Evolutionary conservation across 2,113 vertebrate species (phyloP), one percentile per base, ranked within the genome.

Genomic region (Camelus bactrianus): DNA sequence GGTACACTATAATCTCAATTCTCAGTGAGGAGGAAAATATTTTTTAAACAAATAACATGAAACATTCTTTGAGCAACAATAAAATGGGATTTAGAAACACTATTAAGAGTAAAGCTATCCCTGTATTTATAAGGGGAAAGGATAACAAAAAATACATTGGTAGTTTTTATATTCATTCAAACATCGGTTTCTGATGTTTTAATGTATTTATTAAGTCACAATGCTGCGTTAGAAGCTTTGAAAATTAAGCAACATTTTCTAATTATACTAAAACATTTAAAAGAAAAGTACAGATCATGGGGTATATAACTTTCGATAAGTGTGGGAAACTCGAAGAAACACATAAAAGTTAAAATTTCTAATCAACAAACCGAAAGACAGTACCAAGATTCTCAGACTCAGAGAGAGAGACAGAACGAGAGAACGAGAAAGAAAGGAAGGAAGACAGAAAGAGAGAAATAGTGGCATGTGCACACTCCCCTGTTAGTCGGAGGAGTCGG

Each of bases 201-300:
- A 35, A 58, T 67, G 58, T 56, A 10, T 70, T 65, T 86, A 77
- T 69, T 50, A 88, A 65, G 16, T 87, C 28, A 96, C 73, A 67
- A 79, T 62, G 75, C 48, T 60, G 91, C 82, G 89, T 93, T 60
- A 42, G 73, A 93, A 89, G 48, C 72, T 92, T 95, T 92, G 67
- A 77, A 73, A 95, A 82, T 73, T 76, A 85, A 97, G 77, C 88
- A 85, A 77, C 52, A 85, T 67, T 93, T 65, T 89, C 58, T 65
- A 96, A 80, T 65, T 32, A 85, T 28, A 58, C 48, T 64, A 48
- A 93, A 80, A 69, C 75, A 75, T 54, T 85, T 91, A 38, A 70
- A 70, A 76, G 42, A 38, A 70, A 70, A 76, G 42, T 19, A 38
- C 46, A 54, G 80, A 32, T 56, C 65, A 20, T 4, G 46, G 35